phyloP scores from a whole-genome alignment of 1,140 invertebrate species.

The Coptotermes formosanus region DNA sequence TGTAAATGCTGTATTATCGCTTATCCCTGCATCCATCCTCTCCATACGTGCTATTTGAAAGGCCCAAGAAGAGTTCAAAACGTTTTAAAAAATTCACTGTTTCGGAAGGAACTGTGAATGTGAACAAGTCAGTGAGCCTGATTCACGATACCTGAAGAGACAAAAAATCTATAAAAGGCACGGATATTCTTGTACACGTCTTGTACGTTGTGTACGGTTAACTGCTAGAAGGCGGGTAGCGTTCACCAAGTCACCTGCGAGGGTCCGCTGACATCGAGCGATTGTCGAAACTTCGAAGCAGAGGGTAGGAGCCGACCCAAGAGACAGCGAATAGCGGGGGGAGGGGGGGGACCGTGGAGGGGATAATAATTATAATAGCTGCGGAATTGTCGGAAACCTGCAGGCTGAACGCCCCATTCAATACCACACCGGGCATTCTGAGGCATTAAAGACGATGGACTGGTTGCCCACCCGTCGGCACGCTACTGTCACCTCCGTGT shows the following conservation, averaged over 20 bases:
- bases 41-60: too few species aligned
- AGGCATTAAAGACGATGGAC: background rate
- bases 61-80: too few species aligned
- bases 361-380: constrained; percentile 19
- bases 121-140: too few species aligned
- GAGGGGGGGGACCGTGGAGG: background rate
- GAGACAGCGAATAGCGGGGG: background rate
- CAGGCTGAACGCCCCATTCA: background rate
- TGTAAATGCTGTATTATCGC: too few species aligned
- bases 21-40: too few species aligned
- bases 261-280: background rate
- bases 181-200: too few species aligned
- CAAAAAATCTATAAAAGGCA: too few species aligned
- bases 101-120: too few species aligned
- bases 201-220: background rate
- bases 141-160: too few species aligned
- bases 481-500: too few species aligned
- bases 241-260: background rate
- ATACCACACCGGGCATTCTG: background rate
- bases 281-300: background rate
- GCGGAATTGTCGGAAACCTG: background rate
- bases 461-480: background rate
- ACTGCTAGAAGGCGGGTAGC: background rate
- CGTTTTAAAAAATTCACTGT: too few species aligned
- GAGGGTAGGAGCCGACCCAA: background rate